Base-by-base conservation (phyloP, 2,113 vertebrate species). In the Sphyrna mokarran region DNA sequence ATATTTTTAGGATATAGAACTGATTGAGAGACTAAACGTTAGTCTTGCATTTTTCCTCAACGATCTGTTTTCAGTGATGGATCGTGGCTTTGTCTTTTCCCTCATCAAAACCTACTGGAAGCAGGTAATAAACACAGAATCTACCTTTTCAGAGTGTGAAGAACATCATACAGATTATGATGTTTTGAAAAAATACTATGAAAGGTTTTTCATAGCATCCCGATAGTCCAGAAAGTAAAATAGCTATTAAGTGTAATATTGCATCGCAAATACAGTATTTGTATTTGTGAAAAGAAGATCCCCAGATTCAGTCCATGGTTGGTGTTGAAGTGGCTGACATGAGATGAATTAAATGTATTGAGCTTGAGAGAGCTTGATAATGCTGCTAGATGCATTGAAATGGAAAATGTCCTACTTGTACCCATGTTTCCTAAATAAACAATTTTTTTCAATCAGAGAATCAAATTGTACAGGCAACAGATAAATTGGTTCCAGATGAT, bases 41-140 rank as follows among this genome's bases (percentile, higher is more conserved):
- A 99, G 99, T 89, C 98, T 99, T 78, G 99, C 98, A 0, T 99
- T 99, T 97, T 99, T 99, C 96, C 98, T 99, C 96, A 99, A 99
- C 95, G 99, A 99, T 97, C 97, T 99, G 83, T 97, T 99, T 96
- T 99, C 99, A 91, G 98, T 99, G 96, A 99, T 99, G 99, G 99
- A 99, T 97, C 98, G 99, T 97, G 99, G 99, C 93, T 99, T 99
- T 96, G 99, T 99, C 96, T 99, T 99, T 96, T 96, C 89, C 58
- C 98, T 99, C 86, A 97, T 99, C 96, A 99, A 98, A 96, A 98
- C 98, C 78, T 99, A 98, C 97, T 99, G 98, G 98, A 99, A 99
- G 97, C 99, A 99, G 98, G 99, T 99, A 97, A 96, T 23, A 29
- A 22, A 85, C 37, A 14, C 40, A 13, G 40, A 6, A 29, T 37